Evolutionary conservation across 2,888 invertebrate genomes (phyloP).

Genomic region (Lithophane semibrunnea): DNA sequence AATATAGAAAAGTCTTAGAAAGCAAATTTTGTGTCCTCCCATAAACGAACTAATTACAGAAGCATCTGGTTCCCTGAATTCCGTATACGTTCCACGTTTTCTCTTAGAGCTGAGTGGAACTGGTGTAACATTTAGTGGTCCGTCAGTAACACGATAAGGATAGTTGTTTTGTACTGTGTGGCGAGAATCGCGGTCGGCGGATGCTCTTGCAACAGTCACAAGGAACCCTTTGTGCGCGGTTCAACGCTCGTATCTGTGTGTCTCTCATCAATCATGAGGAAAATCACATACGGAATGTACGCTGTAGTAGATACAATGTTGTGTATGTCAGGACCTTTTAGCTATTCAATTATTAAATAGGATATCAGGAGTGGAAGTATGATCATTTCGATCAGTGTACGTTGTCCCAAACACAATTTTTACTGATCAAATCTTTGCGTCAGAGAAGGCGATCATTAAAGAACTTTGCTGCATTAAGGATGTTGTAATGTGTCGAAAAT

Average conservation of each 20-base stretch:
- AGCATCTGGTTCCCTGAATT: slow-evolving; percentile 20
- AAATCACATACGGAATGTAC: slow-evolving; percentile 58
- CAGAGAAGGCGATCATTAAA: background rate
- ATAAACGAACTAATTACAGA: slow-evolving; percentile 7
- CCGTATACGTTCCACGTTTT: slow-evolving; percentile 29
- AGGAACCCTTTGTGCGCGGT: slow-evolving; percentile 81
- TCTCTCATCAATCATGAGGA: slow-evolving; percentile 66
- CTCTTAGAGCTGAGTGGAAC: slow-evolving; percentile 26
- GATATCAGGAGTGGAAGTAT: background rate
- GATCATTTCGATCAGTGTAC: background rate
- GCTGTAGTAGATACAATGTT: slow-evolving; percentile 39
- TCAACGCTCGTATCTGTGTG: slow-evolving; percentile 74
- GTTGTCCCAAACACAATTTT: background rate
- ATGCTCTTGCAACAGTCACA: slow-evolving; percentile 79
- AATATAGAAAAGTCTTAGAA: background rate
- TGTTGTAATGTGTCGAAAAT: slow-evolving; percentile 9
- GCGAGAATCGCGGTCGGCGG: slow-evolving; percentile 79
- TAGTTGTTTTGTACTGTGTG: slow-evolving; percentile 78
- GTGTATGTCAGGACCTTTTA: slow-evolving; percentile 17
- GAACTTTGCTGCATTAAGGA: background rate
- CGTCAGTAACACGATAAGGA: slow-evolving; percentile 76
- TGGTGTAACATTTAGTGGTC: slow-evolving; percentile 57
- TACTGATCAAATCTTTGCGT: background rate
- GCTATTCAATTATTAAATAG: slow-evolving; percentile 18
- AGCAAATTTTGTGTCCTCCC: background rate